These are phyloP conservation scores for Troides aeacus DNA, from an alignment of 2,888 invertebrate species.

Conservation along the genomic window DNA sequence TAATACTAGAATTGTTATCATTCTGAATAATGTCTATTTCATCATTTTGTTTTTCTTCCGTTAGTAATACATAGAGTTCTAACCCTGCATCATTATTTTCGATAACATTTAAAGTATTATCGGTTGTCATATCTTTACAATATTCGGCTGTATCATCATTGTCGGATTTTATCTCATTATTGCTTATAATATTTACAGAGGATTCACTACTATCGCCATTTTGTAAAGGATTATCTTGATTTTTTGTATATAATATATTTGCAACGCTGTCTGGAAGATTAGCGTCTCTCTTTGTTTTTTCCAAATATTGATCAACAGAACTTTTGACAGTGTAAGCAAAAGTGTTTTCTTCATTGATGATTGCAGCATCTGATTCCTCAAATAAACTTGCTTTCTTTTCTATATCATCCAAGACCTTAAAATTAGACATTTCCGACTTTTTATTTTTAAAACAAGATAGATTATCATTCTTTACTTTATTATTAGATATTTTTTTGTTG, in stretches of 20 bases:
- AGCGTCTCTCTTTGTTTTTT: conserved; percentile 37
- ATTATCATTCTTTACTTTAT: conserved; percentile 10
- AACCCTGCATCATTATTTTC: not conserved
- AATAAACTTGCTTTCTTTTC: conserved; percentile 47
- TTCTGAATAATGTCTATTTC: not conserved
- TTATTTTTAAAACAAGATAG: conserved; percentile 29
- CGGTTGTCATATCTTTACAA: not conserved
- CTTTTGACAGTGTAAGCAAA: conserved; percentile 60
- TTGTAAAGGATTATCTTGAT: not conserved
- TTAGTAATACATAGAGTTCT: not conserved
- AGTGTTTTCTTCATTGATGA: conserved; percentile 38
- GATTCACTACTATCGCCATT: not conserved
- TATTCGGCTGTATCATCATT: not conserved
- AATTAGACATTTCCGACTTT: conserved; percentile 48
- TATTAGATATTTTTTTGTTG: conserved; percentile 11
- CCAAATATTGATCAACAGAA: conserved; percentile 54
- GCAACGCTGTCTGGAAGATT: conserved; percentile 34
- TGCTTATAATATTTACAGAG: not conserved
- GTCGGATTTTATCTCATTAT: not conserved
- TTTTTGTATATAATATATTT: conserved; percentile 35
- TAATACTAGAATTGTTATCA: not conserved
- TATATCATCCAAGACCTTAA: conserved; percentile 53
- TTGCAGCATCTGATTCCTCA: conserved; percentile 41
- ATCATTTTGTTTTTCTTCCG: not conserved
- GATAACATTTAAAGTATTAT: conserved; percentile 1